Conservation (phyloP, 2,888 invertebrate species). For the Taphrorychus bicolor region DNA sequence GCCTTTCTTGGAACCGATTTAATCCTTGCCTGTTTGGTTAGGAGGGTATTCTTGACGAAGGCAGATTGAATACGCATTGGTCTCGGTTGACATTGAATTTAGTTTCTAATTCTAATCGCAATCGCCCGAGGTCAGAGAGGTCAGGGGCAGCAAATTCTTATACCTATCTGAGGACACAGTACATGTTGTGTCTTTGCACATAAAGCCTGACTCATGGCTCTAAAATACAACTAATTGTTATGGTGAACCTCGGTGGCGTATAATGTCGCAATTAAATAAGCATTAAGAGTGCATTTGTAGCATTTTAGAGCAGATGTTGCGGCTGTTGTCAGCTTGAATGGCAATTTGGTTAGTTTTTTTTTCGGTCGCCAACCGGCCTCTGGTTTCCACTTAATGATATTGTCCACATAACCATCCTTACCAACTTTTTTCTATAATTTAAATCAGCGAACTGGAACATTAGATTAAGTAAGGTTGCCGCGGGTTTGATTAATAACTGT, state of each 20-base stretch:
- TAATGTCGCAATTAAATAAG: constrained; percentile 13
- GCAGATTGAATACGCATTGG: not conserved
- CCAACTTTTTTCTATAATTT: no score
- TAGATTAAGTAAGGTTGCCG: not conserved
- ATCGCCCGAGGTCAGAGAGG: no score
- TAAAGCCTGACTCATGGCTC: not conserved
- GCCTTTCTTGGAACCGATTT: constrained; percentile 36
- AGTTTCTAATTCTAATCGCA: not conserved
- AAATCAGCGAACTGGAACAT: not conserved
- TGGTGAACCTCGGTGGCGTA: constrained; percentile 3
- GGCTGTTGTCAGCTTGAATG: constrained; percentile 9
- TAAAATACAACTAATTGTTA: not conserved
- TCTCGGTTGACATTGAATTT: not conserved
- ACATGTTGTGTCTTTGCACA: not conserved
- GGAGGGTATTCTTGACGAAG: constrained; percentile 13
- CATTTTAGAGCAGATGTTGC: constrained; percentile 9
- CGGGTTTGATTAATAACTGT: constrained; percentile 8
- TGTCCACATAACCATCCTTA: no score
- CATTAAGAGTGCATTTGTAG: constrained; percentile 11
- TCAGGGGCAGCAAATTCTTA: no score
- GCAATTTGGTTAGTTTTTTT: constrained; percentile 9
- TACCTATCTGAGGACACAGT: no score
- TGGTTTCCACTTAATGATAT: no score
- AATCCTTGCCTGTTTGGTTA: constrained; percentile 31
- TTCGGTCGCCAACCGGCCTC: not conserved